Evolutionary conservation across 2,113 vertebrate genomes (phyloP).

Genomic region (Mionectes macconnelli): DNA sequence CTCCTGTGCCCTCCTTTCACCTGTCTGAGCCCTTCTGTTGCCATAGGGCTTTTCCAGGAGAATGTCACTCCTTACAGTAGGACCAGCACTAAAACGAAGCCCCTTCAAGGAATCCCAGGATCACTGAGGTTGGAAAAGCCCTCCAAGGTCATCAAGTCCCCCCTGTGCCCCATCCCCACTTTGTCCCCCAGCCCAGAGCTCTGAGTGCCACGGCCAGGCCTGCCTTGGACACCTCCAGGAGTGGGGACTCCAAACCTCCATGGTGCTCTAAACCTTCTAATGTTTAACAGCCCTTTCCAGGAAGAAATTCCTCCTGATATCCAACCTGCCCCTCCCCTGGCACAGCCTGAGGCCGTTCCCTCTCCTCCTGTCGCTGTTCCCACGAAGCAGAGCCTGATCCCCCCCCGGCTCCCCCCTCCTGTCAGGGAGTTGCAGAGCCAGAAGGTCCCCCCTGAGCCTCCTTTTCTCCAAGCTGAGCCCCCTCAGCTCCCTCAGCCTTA

Average conservation of each 20-base stretch:
- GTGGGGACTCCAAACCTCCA: neutral
- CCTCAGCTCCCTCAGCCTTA: neutral
- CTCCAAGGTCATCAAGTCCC: rapidly evolving
- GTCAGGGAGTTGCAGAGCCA: neutral
- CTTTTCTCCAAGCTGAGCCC: neutral
- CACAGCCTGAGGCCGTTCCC: neutral
- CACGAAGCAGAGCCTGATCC: neutral
- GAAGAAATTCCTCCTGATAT: neutral
- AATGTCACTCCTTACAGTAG: neutral
- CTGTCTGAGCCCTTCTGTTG: neutral
- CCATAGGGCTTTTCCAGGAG: neutral
- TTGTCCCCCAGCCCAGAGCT: neutral
- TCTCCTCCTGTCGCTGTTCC: neutral
- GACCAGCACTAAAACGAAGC: neutral
- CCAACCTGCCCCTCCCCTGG: neutral
- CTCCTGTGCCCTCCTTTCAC: too few relatives aligned
- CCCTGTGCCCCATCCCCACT: rapidly evolving
- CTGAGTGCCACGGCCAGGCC: rapidly evolving
- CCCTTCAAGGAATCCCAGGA: neutral
- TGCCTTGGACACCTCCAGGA: neutral
- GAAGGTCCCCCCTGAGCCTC: neutral
- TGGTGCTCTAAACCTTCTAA: neutral
- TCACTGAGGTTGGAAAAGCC: neutral
- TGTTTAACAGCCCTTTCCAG: rapidly evolving
- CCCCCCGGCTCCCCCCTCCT: neutral